Base-by-base conservation (phyloP, 2,797 vertebrate genomes). In the Rhyacichthys aspro region DNA sequence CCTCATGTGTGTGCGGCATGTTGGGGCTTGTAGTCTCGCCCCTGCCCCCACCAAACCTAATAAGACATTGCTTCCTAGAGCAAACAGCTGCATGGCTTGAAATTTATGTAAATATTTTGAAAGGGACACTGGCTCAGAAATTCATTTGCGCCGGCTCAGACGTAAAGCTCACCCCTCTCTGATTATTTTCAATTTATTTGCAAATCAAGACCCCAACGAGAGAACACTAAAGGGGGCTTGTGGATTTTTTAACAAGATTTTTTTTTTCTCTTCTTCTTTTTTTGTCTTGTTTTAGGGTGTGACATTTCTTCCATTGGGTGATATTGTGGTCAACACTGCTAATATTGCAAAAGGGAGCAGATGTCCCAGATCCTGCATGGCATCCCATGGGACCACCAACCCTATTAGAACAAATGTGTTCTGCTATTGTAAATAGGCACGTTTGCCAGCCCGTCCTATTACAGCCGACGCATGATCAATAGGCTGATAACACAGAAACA, bases 331-430 rank as follows among this genome's bases (percentile, higher is more conserved):
- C 95, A 96, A 91, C 80, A 9, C 66, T 23, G 80, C 73, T 86
- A 82, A 88, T 88, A 88, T 87, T 73, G 84, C 93, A 93, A 67
- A 73, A 46, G 78, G 94, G 95, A 96, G 95, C 97, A 98, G 96
- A 96, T 98, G 96, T 97, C 96, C 95, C 93, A 90, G 93, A 94
- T 94, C 94, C 94, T 92, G 92, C 94, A 84, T 91, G 93, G 91
- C 89, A 87, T 95, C 96, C 96, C 94, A 55, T 87, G 95, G 95
- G 96, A 94, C 94, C 95, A 49, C 92, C 94, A 95, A 90, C 95
- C 96, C 97, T 96, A 98, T 98, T 98, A 98, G 95, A 97, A 98
- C 96, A 98, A 98, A 98, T 97, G 97, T 95, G 96, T 95, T 94
- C 94, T 94, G 95, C 95, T 98, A 97, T 98, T 97, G 96, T 96